Conservation (phyloP, 2,888 invertebrate species). For the Campopleginae sp. region DNA sequence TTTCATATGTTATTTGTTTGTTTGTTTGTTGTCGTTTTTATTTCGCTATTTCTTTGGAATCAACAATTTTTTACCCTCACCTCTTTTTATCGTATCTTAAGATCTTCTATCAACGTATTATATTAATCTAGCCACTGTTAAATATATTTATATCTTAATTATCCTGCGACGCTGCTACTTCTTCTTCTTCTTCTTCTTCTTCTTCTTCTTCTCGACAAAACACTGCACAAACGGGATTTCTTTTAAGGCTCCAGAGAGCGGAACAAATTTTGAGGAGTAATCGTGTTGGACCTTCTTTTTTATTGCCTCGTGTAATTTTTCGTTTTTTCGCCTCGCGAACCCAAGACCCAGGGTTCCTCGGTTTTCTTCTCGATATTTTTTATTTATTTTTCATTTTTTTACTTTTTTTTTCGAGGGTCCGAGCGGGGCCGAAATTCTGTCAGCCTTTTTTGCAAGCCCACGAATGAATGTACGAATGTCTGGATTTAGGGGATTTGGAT, state of each 20-base stretch:
- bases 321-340: constrained; percentile 10
- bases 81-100: constrained; percentile 52
- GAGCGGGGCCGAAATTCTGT: too few species aligned
- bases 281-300: too few species aligned
- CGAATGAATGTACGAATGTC: constrained; percentile 57
- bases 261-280: too few species aligned
- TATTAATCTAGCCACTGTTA: constrained; percentile 49
- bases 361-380: constrained; percentile 35
- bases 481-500: not conserved
- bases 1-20: constrained; percentile 64
- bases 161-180: too few species aligned
- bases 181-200: too few species aligned
- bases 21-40: constrained; percentile 74
- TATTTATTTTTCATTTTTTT: constrained; percentile 25
- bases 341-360: too few species aligned
- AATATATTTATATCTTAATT: constrained; percentile 52
- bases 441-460: not conserved
- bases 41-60: constrained; percentile 61
- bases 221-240: constrained; percentile 75
- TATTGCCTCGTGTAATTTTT: too few species aligned
- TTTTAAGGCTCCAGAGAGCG: too few species aligned
- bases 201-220: constrained; percentile 71
- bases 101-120: constrained; percentile 61
- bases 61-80: constrained; percentile 38
- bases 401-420: constrained; percentile 1